Conservation (phyloP, 2,113 vertebrate genomes). For the Oreochromis tanganicae region DNA sequence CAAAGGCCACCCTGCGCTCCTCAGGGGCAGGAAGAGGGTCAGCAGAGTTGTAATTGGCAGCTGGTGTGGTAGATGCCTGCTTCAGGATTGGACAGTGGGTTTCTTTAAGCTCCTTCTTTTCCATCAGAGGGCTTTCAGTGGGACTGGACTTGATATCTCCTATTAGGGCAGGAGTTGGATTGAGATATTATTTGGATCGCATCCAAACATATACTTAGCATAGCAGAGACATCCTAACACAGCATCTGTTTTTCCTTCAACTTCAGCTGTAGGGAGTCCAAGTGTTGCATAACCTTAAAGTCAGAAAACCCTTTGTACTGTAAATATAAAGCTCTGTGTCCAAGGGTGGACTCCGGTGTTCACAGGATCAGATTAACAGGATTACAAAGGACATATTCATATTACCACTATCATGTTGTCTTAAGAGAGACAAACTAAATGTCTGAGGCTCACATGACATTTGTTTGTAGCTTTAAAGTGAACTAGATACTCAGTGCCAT, state of each 20-base stretch:
- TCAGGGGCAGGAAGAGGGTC: conserved; percentile 63
- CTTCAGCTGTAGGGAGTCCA: not conserved
- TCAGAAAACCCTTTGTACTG: not conserved
- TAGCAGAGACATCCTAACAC: not conserved
- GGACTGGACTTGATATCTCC: conserved; percentile 88
- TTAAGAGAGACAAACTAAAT: not conserved
- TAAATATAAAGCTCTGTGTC: not conserved
- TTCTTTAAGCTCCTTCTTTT: conserved; percentile 79
- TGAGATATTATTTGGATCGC: not conserved
- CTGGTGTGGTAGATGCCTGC: conserved; percentile 31
- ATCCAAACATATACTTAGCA: conserved; percentile 7
- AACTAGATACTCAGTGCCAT: not conserved
- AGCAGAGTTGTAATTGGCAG: not conserved
- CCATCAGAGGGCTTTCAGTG: conserved; percentile 91
- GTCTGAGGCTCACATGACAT: not conserved
- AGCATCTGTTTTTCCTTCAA: not conserved
- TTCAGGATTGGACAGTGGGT: conserved; percentile 75
- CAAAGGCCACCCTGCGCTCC: conserved; percentile 84
- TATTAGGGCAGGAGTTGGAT: conserved; percentile 34
- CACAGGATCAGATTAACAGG: conserved; percentile 26
- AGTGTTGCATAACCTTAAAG: not conserved
- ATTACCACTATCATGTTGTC: not conserved
- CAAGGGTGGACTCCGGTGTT: not conserved
- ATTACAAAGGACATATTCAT: conserved; percentile 28
- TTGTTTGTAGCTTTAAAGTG: conserved; percentile 2